Percentiles rank a stretch among this genome's conserved stretches.
Evolutionary conservation across 2,113 vertebrate genomes (phyloP).

Genomic region (Oncorhynchus keta): DNA sequence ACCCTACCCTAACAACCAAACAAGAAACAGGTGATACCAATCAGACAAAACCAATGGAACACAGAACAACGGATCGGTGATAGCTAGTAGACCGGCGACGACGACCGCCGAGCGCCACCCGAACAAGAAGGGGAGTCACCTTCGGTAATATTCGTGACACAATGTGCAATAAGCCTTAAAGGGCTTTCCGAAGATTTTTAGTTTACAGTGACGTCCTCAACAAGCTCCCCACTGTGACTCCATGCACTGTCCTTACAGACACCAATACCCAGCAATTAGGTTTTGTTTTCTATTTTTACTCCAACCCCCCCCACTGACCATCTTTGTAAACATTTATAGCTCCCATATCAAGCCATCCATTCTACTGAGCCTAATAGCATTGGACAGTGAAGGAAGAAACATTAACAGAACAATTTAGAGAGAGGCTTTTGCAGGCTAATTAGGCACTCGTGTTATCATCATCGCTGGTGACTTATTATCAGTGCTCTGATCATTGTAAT

Average conservation of each 20-base stretch:
- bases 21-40: no score
- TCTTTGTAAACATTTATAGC: conserved; percentile 49
- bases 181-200: conserved; percentile 54
- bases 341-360: conserved; percentile 54
- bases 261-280: conserved; percentile 71
- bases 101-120: no score
- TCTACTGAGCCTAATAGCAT: conserved; percentile 67
- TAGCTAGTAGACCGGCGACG: no score
- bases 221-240: conserved; percentile 54
- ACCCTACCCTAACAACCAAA: no score
- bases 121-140: no score
- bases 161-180: conserved; percentile 46
- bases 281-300: conserved; percentile 62
- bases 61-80: no score
- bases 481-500: conserved; percentile 74
- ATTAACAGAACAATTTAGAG: conserved; percentile 68
- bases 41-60: no score
- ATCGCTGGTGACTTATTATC: conserved; percentile 65
- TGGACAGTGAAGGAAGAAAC: conserved; percentile 65
- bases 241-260: conserved; percentile 25
- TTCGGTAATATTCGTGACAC: no score
- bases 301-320: conserved; percentile 18
- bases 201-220: conserved; percentile 60
- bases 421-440: conserved; percentile 66
- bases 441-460: conserved; percentile 72